Conservation (phyloP, 2,888 invertebrate genomes). For the Diogma glabrata region DNA sequence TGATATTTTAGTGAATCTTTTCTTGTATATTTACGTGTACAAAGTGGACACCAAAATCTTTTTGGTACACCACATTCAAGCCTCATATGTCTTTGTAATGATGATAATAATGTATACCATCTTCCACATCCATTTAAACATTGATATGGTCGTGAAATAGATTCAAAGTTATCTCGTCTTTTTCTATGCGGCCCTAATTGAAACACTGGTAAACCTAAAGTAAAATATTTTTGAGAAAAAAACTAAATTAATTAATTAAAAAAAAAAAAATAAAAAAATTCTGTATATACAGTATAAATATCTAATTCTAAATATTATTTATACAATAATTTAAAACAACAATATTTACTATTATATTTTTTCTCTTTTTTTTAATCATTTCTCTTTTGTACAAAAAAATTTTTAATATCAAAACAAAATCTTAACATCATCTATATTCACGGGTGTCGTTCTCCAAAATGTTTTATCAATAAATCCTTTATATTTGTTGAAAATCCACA, state of each 20-base stretch:
- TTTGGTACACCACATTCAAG: conserved; percentile 17
- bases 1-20: conserved; percentile 17
- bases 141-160: conserved; percentile 7
- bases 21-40: conserved; percentile 14
- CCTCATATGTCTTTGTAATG: conserved; percentile 16
- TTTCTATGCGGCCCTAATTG: conserved; percentile 11
- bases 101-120: conserved; percentile 15
- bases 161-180: conserved; percentile 1
- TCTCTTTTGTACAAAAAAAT: no score
- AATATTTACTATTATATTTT: no score
- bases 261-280: not conserved
- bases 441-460: conserved; percentile 26
- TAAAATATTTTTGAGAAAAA: no score
- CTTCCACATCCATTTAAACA: conserved; percentile 18
- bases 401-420: no score
- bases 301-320: no score
- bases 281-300: no score
- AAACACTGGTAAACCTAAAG: no score
- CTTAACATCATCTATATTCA: no score
- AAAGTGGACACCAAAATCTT: conserved; percentile 15
- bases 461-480: conserved; percentile 24
- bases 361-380: no score
- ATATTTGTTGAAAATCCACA: conserved; percentile 27
- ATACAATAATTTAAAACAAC: no score
- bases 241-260: no score